Percentiles rank a stretch among this genome's conserved stretches.
phyloP scores from a whole-genome alignment of 2,888 invertebrate species.

The Gisinianus flammeolus region DNA sequence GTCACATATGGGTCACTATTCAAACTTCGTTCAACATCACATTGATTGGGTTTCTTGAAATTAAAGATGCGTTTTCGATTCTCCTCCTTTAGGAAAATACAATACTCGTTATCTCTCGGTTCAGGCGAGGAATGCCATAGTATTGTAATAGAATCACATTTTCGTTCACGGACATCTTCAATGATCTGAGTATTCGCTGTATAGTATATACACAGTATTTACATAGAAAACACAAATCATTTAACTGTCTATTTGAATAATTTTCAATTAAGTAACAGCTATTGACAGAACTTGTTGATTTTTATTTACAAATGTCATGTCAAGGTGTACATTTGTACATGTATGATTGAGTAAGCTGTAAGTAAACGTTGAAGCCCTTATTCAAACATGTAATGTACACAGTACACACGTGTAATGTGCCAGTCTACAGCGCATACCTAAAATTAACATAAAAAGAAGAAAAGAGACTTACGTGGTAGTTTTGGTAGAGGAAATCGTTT shows the following conservation, averaged over 20 bases:
- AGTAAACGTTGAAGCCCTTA: too few species aligned
- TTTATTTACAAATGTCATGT: too few species aligned
- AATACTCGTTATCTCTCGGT: constrained; percentile 62
- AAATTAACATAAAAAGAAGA: neutral
- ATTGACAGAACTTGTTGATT: too few species aligned
- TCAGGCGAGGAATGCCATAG: constrained; percentile 68
- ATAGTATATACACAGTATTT: neutral
- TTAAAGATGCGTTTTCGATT: constrained; percentile 57
- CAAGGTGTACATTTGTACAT: too few species aligned
- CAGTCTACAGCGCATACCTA: neutral
- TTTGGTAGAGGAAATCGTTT: constrained; percentile 65
- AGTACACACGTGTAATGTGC: neutral
- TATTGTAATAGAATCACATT: constrained; percentile 67
- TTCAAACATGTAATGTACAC: neutral
- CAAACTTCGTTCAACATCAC: constrained; percentile 63
- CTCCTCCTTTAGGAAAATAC: constrained; percentile 63
- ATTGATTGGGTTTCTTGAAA: constrained; percentile 63
- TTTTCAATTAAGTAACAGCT: neutral
- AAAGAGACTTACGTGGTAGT: constrained; percentile 62
- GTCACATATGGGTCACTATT: constrained; percentile 62
- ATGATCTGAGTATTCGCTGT: constrained; percentile 64
- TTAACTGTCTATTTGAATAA: neutral
- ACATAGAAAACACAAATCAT: neutral
- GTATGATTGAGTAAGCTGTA: too few species aligned
- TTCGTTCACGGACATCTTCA: constrained; percentile 64